Percentiles rank a stretch among this genome's conserved stretches.
These are phyloP conservation scores for Trichechus manatus DNA, from an alignment of 2,113 vertebrate genomes.

Conservation along the genomic window DNA sequence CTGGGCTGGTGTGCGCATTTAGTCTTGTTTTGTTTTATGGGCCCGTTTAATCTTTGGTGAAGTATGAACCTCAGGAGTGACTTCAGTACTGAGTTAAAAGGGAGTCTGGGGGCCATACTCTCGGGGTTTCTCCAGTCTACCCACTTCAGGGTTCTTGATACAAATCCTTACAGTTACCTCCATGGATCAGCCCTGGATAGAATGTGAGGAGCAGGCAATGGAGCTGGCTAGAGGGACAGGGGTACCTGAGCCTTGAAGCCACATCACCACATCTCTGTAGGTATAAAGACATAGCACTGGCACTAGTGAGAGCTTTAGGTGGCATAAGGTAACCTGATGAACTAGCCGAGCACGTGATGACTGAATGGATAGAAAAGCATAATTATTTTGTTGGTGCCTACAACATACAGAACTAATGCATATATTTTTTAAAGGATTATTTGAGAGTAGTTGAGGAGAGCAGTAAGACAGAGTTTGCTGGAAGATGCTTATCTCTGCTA, in stretches of 20 bases:
- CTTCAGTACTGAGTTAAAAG: too few species aligned
- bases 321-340: not conserved
- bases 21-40: too few species aligned
- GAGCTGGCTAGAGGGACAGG: not conserved
- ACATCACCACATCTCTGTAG: not conserved
- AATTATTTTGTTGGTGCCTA: not conserved
- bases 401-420: rapidly evolving
- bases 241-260: not conserved
- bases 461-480: not conserved
- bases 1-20: too few species aligned
- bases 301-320: not conserved
- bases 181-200: not conserved
- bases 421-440: not conserved
- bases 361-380: not conserved
- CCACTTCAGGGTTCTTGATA: not conserved
- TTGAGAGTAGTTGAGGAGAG: not conserved
- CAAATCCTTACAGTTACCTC: not conserved
- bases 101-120: too few species aligned
- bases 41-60: too few species aligned
- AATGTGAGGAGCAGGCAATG: not conserved
- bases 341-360: rapidly evolving
- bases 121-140: too few species aligned
- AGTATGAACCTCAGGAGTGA: too few species aligned
- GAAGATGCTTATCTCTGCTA: not conserved
- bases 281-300: not conserved